phyloP scores from a whole-genome alignment of 2,888 invertebrate species.

The Mythimna albipuncta region DNA sequence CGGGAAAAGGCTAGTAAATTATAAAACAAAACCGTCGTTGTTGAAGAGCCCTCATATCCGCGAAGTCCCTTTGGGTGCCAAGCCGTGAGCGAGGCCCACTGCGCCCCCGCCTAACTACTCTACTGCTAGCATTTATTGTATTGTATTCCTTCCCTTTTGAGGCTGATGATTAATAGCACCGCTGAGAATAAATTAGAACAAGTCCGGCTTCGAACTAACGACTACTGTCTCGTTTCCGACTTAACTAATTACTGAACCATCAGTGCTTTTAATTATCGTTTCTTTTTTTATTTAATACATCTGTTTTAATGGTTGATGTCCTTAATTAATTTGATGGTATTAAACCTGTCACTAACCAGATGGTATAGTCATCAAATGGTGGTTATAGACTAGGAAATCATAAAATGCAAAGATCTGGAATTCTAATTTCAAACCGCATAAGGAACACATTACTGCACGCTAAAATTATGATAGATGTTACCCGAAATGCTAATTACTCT shows the following conservation, averaged over 20 bases:
- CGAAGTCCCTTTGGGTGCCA: too few relatives aligned
- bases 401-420: too few relatives aligned
- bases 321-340: constrained; percentile 18
- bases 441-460: too few relatives aligned
- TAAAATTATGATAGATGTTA: too few relatives aligned
- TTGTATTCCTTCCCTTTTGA: constrained; percentile 52
- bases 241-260: constrained; percentile 54
- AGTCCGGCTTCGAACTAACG: constrained; percentile 51
- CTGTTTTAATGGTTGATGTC: constrained; percentile 24
- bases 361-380: constrained; percentile 1
- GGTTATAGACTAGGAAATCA: neutral
- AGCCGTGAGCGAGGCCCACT: too few relatives aligned
- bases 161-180: constrained; percentile 47
- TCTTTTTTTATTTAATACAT: constrained; percentile 36
- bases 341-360: neutral
- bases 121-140: constrained; percentile 49
- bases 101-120: too few relatives aligned
- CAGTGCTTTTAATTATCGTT: constrained; percentile 44
- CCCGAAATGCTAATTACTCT: too few relatives aligned
- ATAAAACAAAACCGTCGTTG: too few relatives aligned
- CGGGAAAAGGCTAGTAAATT: too few relatives aligned
- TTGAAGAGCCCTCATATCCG: too few relatives aligned
- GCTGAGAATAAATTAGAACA: constrained; percentile 57
- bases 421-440: too few relatives aligned
- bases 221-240: constrained; percentile 58